Percentiles rank a stretch among this genome's conserved stretches.
phyloP scores from a whole-genome alignment of 2,113 vertebrate species.

The Scolopax mira region DNA sequence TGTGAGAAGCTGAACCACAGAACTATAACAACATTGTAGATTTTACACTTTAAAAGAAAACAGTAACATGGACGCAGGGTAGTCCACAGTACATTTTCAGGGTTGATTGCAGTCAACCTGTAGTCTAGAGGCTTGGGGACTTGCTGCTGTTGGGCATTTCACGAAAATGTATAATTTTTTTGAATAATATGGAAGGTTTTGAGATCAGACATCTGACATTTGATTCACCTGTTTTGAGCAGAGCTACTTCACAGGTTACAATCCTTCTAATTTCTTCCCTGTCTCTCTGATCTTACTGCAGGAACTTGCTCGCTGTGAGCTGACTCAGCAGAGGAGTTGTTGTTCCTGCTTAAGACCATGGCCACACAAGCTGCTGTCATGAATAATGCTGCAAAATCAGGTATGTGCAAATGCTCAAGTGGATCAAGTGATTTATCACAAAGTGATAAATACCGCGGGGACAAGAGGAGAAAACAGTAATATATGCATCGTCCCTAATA shows the following conservation, averaged over 20 bases:
- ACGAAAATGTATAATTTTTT: background rate
- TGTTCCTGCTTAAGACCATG: background rate
- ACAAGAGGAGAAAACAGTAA: background rate
- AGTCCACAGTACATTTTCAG: background rate
- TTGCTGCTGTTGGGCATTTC: background rate
- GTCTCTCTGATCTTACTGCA: background rate
- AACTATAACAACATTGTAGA: background rate
- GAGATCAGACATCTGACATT: background rate
- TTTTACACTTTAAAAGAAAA: background rate
- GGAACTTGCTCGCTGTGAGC: background rate
- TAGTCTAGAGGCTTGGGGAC: background rate
- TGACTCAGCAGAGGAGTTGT: background rate
- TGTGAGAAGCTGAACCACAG: background rate
- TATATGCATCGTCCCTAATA: background rate
- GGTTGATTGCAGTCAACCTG: rapidly evolving
- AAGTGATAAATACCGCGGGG: background rate
- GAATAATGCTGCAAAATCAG: background rate
- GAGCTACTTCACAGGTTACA: background rate
- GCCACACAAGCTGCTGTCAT: background rate
- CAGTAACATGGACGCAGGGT: background rate
- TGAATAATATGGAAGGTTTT: background rate
- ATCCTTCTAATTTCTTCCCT: background rate
- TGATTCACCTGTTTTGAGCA: background rate
- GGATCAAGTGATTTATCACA: background rate
- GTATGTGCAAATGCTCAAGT: background rate